Evolutionary conservation across 2,888 invertebrate genomes (phyloP).

Genomic region (Leucoptera coffeella): DNA sequence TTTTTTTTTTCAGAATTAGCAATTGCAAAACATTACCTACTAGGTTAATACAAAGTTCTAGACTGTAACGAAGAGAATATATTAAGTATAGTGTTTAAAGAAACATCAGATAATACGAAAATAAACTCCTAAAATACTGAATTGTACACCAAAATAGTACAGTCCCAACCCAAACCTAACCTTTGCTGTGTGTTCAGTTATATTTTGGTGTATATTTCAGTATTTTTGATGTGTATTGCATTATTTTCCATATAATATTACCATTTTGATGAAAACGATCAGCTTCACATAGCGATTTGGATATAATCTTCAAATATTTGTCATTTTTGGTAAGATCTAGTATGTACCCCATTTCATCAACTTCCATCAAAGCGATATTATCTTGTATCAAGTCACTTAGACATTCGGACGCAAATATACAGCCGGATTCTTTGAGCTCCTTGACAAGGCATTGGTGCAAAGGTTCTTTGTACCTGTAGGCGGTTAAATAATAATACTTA

Average conservation of each 20-base stretch:
- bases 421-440: constrained; percentile 48
- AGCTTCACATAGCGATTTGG: neutral
- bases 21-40: too few relatives aligned
- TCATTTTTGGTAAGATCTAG: constrained; percentile 25
- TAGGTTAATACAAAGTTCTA: too few relatives aligned
- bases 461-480: constrained; percentile 14
- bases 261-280: neutral
- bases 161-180: too few relatives aligned
- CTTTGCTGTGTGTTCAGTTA: too few relatives aligned
- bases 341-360: constrained; percentile 46
- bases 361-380: constrained; percentile 37
- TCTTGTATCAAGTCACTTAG: constrained; percentile 49
- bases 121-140: too few relatives aligned
- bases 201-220: too few relatives aligned
- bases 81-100: too few relatives aligned
- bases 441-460: constrained; percentile 46
- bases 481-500: too few relatives aligned
- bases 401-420: constrained; percentile 35
- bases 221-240: too few relatives aligned
- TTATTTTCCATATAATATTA: neutral
- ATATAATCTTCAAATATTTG: constrained; percentile 22
- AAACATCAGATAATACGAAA: too few relatives aligned
- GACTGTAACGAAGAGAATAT: too few relatives aligned
- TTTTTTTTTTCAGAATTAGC: neutral
- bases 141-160: too few relatives aligned